Conservation (phyloP, 2,797 vertebrate species). For the Silurus lanzhouensis region DNA sequence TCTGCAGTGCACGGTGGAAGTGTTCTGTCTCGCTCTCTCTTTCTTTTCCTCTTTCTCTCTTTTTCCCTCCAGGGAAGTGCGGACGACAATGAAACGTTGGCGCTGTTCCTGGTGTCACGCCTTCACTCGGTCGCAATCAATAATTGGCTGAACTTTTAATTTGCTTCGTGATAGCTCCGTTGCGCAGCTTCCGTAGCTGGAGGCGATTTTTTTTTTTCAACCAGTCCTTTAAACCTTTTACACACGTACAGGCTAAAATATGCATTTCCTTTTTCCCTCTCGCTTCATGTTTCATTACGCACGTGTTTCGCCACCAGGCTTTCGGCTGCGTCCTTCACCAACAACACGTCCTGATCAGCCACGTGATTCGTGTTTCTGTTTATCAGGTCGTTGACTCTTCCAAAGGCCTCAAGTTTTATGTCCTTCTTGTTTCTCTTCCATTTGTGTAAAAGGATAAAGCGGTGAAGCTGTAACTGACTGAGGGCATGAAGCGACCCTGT, state of each 20-base stretch:
- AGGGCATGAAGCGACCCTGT: background rate
- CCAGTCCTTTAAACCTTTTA: background rate
- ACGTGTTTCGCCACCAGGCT: background rate
- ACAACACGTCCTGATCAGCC: background rate
- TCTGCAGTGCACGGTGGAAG: background rate
- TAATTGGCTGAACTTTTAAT: constrained; percentile 20
- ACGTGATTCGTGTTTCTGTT: background rate
- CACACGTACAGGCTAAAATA: background rate
- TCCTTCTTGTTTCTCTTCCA: background rate
- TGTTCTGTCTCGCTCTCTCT: background rate
- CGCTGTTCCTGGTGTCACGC: background rate
- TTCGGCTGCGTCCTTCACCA: background rate
- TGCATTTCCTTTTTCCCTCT: background rate
- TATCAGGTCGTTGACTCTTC: background rate
- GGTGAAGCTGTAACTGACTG: background rate
- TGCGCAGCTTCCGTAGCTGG: background rate
- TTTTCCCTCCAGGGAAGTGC: background rate
- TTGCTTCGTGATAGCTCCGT: background rate
- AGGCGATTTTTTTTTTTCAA: constrained; percentile 21
- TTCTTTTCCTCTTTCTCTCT: background rate
- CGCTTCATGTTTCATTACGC: constrained; percentile 11
- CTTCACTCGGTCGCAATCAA: constrained; percentile 1
- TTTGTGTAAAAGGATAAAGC: background rate
- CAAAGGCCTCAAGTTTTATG: background rate
- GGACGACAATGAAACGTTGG: background rate